A percentile compares a stretch with the other conserved stretches of the same genome.
Conservation (phyloP, 2,888 invertebrate genomes). For the Dasypogon diadema region DNA sequence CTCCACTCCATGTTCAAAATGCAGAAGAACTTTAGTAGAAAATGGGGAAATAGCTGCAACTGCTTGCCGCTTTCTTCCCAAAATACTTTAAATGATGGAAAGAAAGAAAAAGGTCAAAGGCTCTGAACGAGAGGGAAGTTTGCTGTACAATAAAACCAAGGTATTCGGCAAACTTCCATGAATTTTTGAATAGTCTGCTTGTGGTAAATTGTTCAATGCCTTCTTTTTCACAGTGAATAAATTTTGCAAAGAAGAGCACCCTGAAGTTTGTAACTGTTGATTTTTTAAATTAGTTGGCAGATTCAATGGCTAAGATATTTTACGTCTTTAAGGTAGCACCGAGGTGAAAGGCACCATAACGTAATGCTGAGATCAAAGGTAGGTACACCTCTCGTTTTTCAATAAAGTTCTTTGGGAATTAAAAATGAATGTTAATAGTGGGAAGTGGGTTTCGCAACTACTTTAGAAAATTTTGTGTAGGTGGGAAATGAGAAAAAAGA, state of each 20-base stretch:
- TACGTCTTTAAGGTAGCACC: no score
- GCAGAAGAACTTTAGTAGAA: conserved; percentile 19
- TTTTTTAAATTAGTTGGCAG: not conserved
- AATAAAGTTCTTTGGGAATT: no score
- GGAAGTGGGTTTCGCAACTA: no score
- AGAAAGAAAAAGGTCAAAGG: not conserved
- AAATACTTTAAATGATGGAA: not conserved
- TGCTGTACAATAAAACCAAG: conserved; percentile 1
- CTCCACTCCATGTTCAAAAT: conserved; percentile 17
- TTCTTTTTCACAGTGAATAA: not conserved
- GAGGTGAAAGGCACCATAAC: no score
- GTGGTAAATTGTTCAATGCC: not conserved
- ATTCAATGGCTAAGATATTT: no score
- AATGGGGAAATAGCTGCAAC: conserved; percentile 6
- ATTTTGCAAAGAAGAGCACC: not conserved
- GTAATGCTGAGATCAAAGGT: no score
- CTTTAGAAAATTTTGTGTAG: no score
- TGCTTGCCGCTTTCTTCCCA: not conserved
- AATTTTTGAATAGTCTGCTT: conserved; percentile 3
- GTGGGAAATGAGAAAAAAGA: no score
- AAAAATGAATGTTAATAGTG: no score
- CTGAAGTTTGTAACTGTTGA: not conserved
- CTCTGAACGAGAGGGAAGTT: not conserved
- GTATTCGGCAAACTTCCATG: not conserved
- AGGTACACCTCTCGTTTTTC: no score